phyloP scores from a whole-genome alignment of 2,113 vertebrate species.

The Gymnocephalus cernua region DNA sequence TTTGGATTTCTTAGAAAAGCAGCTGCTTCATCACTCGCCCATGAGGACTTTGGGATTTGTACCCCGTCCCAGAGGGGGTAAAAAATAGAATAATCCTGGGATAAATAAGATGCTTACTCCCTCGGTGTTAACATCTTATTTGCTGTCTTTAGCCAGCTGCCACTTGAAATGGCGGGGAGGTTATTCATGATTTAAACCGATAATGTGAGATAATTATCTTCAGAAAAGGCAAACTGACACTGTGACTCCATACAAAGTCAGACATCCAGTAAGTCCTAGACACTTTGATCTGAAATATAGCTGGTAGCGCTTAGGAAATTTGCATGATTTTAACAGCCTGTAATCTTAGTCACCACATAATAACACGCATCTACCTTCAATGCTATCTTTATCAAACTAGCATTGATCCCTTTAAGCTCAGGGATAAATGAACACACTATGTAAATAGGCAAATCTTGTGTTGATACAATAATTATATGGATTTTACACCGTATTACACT shows the following conservation, averaged over 20 bases:
- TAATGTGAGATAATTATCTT: constrained; percentile 18
- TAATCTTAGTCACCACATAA: constrained; percentile 37
- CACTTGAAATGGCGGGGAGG: constrained; percentile 19
- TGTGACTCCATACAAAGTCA: not conserved
- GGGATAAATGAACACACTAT: constrained; percentile 21
- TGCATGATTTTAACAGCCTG: constrained; percentile 61
- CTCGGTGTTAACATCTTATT: constrained; percentile 43
- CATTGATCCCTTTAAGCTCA: constrained; percentile 29
- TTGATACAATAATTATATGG: constrained; percentile 40
- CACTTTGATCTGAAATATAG: constrained; percentile 42
- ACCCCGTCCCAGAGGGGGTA: not conserved
- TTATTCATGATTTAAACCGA: constrained; percentile 14
- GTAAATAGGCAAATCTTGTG: constrained; percentile 24
- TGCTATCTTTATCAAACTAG: constrained; percentile 24
- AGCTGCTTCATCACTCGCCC: constrained; percentile 13
- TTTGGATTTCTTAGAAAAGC: constrained; percentile 14
- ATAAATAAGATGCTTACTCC: constrained; percentile 48
- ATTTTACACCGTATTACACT: not conserved
- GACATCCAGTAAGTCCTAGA: constrained; percentile 1
- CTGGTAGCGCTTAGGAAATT: constrained; percentile 34
- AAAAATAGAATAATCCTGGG: constrained; percentile 38
- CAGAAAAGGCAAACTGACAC: constrained; percentile 25
- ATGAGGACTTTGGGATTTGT: constrained; percentile 31
- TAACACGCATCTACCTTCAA: constrained; percentile 19
- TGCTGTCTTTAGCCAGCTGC: constrained; percentile 13